Conservation (phyloP, 2,797 vertebrate genomes). For the Sandelia bainsii region DNA sequence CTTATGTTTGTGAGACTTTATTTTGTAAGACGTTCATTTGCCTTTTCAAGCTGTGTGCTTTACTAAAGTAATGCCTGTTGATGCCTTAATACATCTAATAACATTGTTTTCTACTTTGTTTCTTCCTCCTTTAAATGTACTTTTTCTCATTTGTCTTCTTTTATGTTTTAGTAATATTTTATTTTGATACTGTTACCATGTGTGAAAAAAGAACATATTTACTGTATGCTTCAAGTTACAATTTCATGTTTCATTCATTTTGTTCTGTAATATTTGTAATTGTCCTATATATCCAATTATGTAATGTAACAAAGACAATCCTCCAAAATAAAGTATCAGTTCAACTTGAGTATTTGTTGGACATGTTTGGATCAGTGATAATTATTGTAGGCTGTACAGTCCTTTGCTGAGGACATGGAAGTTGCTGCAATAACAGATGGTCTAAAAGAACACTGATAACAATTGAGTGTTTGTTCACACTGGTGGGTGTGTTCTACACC, state of each 20-base stretch:
- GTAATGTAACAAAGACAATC: conserved; percentile 30
- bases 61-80: conserved; percentile 39
- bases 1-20: conserved; percentile 1
- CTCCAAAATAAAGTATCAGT: conserved; percentile 62
- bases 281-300: conserved; percentile 37
- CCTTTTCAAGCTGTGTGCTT: conserved; percentile 38
- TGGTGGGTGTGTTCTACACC: conserved; percentile 69
- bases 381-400: not conserved
- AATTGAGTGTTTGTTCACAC: conserved; percentile 73
- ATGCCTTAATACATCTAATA: conserved; percentile 66
- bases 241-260: conserved; percentile 21
- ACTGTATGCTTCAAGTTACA: conserved; percentile 45
- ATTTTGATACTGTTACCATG: conserved; percentile 39
- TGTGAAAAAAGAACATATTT: conserved; percentile 46
- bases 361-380: conserved; percentile 4
- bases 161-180: conserved; percentile 36
- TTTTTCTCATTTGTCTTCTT: conserved; percentile 24
- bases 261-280: conserved; percentile 47
- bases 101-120: conserved; percentile 23
- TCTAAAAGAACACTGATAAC: conserved; percentile 49
- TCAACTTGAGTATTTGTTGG: conserved; percentile 31
- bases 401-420: conserved; percentile 23
- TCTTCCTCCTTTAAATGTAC: conserved; percentile 2
- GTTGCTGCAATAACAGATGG: conserved; percentile 72
- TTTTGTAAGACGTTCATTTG: not conserved